These are phyloP conservation scores for Drosophila hawaiiensis DNA, from an alignment of 2,888 invertebrate genomes.

Conservation along the genomic window DNA sequence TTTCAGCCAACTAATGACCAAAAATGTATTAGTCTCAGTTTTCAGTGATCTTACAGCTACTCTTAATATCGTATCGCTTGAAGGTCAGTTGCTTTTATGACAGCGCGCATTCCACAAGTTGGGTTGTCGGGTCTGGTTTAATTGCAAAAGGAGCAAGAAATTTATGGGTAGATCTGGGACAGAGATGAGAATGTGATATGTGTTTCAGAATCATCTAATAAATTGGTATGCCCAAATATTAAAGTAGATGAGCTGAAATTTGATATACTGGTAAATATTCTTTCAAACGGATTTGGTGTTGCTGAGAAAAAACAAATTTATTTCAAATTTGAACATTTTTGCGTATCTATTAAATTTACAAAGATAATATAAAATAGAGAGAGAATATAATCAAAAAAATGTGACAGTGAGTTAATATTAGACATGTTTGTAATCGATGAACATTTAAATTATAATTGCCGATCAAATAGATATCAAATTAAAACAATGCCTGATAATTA, in stretches of 20 bases:
- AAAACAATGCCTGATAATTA: neutral
- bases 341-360: neutral
- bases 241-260: neutral
- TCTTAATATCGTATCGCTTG: constrained; percentile 51
- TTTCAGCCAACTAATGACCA: constrained; percentile 72
- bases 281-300: neutral
- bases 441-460: neutral
- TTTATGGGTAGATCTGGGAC: constrained; percentile 32
- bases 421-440: neutral
- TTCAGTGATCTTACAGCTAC: constrained; percentile 37
- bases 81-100: constrained; percentile 73
- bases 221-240: neutral
- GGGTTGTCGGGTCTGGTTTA: constrained; percentile 38
- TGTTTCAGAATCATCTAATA: neutral
- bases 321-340: neutral
- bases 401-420: neutral
- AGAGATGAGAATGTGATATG: constrained; percentile 9
- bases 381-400: neutral
- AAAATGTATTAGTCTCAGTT: constrained; percentile 65
- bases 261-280: neutral
- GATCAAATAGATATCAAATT: neutral
- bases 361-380: neutral
- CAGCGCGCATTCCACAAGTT: constrained; percentile 49
- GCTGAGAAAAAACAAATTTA: neutral
- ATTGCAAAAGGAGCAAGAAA: constrained; percentile 27